Percentiles rank a stretch among this genome's conserved stretches.
These are phyloP conservation scores for Tenthredo scrophulariae DNA, from an alignment of 2,888 invertebrate genomes.

Conservation along the genomic window DNA sequence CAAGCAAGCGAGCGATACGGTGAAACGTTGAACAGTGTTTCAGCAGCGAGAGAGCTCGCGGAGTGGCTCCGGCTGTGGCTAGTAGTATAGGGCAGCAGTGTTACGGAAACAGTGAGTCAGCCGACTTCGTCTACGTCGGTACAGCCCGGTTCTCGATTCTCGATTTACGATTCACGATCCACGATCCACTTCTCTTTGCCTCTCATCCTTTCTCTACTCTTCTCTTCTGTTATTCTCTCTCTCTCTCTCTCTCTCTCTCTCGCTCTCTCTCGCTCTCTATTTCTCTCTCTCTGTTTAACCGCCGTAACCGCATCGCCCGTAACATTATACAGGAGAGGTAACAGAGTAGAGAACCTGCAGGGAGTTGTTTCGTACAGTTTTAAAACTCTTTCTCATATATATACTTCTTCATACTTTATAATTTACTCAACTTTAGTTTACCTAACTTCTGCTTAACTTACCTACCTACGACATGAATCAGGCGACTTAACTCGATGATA, in stretches of 20 bases:
- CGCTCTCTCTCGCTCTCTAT: neutral
- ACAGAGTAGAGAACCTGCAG: neutral
- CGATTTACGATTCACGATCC: neutral
- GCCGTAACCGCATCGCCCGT: conserved; percentile 18
- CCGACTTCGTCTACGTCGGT: conserved; percentile 43
- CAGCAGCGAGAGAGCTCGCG: neutral
- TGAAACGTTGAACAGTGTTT: conserved; percentile 1
- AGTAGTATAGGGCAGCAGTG: conserved; percentile 32
- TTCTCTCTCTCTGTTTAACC: neutral
- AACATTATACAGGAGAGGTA: neutral
- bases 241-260: neutral
- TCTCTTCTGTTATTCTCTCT: neutral
- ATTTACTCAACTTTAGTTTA: too few species aligned
- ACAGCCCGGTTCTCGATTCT: neutral
- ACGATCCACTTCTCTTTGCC: neutral
- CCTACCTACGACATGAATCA: too few species aligned
- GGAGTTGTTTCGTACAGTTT: too few species aligned
- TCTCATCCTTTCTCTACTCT: neutral
- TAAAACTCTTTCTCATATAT: too few species aligned
- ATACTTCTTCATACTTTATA: too few species aligned
- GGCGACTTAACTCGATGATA: too few species aligned
- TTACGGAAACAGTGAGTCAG: conserved; percentile 51
- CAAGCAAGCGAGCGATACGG: conserved; percentile 11
- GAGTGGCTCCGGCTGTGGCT: neutral
- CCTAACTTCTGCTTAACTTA: too few species aligned